Evolutionary conservation across 2,113 vertebrate species (phyloP), one percentile per base, ranked within the genome.

Genomic region (Agapornis roseicollis): DNA sequence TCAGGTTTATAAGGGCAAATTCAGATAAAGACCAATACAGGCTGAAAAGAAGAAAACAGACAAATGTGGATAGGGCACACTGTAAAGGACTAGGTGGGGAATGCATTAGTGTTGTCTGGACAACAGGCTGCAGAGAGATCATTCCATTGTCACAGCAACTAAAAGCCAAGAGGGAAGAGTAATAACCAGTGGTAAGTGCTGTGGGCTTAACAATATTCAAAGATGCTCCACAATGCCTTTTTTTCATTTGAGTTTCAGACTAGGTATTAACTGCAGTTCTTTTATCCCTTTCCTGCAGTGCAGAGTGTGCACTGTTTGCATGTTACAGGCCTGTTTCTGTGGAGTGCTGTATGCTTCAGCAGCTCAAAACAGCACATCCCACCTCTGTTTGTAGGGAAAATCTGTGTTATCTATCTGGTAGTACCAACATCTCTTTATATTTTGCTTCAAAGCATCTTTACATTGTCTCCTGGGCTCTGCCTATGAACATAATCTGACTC

Each of bases 61-160:
- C 9, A 72, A 68, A 41, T 33, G n/a, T 27, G 28, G 22, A 39
- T 22, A 66, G 28, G 28, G 18, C n/a, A 85, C 0, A 0, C 29
- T 76, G 31, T 35, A 80, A 56, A 90, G n/a, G 29, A 90, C 20
- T 49, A 49, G 41, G 3, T 47, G 42, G 39, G 90, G 90, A 53
- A 10, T 47, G 27, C 39, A 23, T 10, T 74, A 31, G 35, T 64
- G 39, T 60, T 89, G 50, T 20, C 50, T 55, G 86, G 86, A 64
- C 7, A 10, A 50, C 42, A 76, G 52, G 19, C 65, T 66, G 44
- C 61, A 69, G 52, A 80, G 53, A 46, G 80, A 22, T 84, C 79
- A 61, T 23, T 55, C 35, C 41, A 42, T 72, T 13, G 6, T 78
- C 83, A 87, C 5, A 17, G 61, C 44, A 78, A 52, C 73, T 87